Conservation (phyloP, 2,113 vertebrate genomes). For the Oxyura jamaicensis region DNA sequence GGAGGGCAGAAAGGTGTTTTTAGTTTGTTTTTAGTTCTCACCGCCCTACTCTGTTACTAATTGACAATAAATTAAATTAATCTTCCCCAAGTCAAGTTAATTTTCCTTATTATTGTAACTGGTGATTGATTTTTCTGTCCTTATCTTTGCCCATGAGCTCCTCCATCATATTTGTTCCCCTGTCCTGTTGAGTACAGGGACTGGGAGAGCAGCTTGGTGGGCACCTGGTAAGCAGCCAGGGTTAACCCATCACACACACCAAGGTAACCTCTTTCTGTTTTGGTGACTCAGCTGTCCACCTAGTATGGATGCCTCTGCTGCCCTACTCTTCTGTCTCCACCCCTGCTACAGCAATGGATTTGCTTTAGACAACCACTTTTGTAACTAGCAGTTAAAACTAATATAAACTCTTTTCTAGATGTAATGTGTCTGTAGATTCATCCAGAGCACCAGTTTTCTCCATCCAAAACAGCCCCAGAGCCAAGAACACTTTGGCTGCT, state of each 20-base stretch:
- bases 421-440: background rate
- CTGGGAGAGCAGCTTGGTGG: background rate
- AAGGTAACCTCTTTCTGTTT: background rate
- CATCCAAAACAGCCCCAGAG: background rate
- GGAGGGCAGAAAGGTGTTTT: too few species aligned
- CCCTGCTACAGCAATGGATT: background rate
- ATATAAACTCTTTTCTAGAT: background rate
- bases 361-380: background rate
- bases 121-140: background rate
- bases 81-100: too few species aligned
- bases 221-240: background rate
- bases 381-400: background rate
- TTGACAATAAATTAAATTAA: too few species aligned
- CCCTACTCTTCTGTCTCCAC: background rate
- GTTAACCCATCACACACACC: background rate
- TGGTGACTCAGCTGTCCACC: background rate
- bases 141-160: background rate
- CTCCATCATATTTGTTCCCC: background rate
- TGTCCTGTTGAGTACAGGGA: background rate
- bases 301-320: background rate
- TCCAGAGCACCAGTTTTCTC: background rate
- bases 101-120: background rate
- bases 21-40: too few species aligned
- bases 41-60: too few species aligned
- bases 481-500: background rate